These are phyloP conservation scores for Seira sanloemensis DNA, from an alignment of 2,888 invertebrate genomes.

Conservation along the genomic window DNA sequence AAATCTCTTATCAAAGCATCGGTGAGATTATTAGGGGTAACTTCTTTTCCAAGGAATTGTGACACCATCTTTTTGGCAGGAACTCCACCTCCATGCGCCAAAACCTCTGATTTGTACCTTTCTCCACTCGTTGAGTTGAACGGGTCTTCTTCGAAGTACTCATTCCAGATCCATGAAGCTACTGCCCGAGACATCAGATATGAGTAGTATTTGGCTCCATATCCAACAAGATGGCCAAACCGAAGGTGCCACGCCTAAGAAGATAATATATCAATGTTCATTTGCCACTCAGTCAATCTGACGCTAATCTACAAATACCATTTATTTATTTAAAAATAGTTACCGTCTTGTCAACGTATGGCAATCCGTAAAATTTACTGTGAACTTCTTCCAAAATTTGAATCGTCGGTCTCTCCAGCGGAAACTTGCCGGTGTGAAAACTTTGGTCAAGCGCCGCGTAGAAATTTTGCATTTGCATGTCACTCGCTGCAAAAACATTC, in stretches of 20 bases:
- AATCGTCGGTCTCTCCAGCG: constrained; percentile 80
- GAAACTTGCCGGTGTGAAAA: constrained; percentile 83
- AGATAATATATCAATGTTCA: background rate
- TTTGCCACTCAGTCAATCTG: background rate
- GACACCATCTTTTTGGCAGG: constrained; percentile 87
- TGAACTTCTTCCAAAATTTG: constrained; percentile 87
- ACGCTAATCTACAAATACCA: background rate
- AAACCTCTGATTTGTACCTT: constrained; percentile 84
- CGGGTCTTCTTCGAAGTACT: constrained; percentile 87
- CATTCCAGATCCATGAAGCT: constrained; percentile 95
- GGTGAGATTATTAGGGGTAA: constrained; percentile 86
- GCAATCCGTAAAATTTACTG: constrained; percentile 88
- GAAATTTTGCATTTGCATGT: constrained; percentile 92
- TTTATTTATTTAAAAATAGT: constrained; percentile 69
- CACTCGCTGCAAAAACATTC: constrained; percentile 90
- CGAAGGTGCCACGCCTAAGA: constrained; percentile 93
- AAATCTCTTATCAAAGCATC: constrained; percentile 82
- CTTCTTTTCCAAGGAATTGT: constrained; percentile 86
- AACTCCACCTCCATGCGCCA: constrained; percentile 91
- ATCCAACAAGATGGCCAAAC: constrained; percentile 97
- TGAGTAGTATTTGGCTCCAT: constrained; percentile 99
- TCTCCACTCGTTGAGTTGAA: constrained; percentile 87
- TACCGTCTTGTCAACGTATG: constrained; percentile 91
- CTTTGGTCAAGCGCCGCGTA: constrained; percentile 94
- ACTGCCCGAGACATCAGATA: constrained; percentile 96